Conservation (phyloP, 1,140 invertebrate genomes). For the Goniozus legneri region DNA sequence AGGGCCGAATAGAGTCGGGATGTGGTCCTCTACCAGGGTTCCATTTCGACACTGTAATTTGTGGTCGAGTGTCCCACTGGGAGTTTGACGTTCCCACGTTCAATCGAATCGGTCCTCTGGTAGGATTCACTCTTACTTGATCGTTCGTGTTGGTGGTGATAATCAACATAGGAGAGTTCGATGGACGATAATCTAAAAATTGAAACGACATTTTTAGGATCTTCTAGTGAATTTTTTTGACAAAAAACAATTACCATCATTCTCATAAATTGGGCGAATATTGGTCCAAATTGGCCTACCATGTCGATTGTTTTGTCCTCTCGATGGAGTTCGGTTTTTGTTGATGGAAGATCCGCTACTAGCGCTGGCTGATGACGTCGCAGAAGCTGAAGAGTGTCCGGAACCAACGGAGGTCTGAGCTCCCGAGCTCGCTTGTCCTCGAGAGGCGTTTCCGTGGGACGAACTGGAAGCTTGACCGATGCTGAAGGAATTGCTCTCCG, state of each 20-base stretch:
- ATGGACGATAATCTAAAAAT: no score
- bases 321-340: not conserved
- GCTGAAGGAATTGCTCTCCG: slow-evolving; percentile 32
- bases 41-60: slow-evolving; percentile 8
- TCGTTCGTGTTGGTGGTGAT: not conserved
- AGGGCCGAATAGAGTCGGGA: not conserved
- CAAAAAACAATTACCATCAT: slow-evolving; percentile 12
- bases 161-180: not conserved
- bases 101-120: not conserved
- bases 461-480: slow-evolving; percentile 36
- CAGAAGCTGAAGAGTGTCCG: slow-evolving; percentile 26
- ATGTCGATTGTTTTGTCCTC: slow-evolving; percentile 5
- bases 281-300: slow-evolving; percentile 27
- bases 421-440: slow-evolving; percentile 35
- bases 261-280: slow-evolving; percentile 27
- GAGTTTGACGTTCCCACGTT: slow-evolving; percentile 5
- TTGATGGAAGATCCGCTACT: slow-evolving; percentile 13
- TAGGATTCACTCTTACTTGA: slow-evolving; percentile 3
- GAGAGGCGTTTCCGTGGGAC: slow-evolving; percentile 33
- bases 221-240: no score
- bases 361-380: slow-evolving; percentile 25
- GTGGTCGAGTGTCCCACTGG: slow-evolving; percentile 8
- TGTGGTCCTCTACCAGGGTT: not conserved
- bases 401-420: slow-evolving; percentile 37
- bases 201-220: no score